Evolutionary conservation across 2,797 vertebrate species (phyloP).

Genomic region (Rallus crepitans): DNA sequence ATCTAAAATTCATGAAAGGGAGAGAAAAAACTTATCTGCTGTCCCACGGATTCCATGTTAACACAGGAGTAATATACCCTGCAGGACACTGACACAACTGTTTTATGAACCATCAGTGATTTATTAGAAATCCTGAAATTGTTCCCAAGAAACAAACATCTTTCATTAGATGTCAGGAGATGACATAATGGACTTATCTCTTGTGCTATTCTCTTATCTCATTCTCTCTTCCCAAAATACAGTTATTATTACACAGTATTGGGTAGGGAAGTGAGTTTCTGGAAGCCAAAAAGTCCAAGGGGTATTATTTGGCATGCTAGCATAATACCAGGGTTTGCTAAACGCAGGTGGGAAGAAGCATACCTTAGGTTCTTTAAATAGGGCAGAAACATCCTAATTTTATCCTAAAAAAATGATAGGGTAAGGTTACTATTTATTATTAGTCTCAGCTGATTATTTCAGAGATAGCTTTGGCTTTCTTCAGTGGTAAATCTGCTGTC

Average conservation of each 20-base stretch:
- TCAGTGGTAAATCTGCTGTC: slow-evolving; percentile 40
- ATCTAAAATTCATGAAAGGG: slow-evolving; percentile 31
- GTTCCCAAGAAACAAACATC: slow-evolving; percentile 29
- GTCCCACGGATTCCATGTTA: neutral
- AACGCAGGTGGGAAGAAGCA: neutral
- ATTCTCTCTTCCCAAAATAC: neutral
- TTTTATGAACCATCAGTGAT: slow-evolving; percentile 69
- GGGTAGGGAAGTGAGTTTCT: neutral
- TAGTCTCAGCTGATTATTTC: slow-evolving; percentile 40
- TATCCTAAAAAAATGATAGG: neutral
- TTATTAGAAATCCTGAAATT: slow-evolving; percentile 67
- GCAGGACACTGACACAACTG: slow-evolving; percentile 48
- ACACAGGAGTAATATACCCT: slow-evolving; percentile 29
- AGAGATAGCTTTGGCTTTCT: slow-evolving; percentile 49
- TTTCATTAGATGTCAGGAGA: slow-evolving; percentile 58
- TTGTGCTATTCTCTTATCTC: neutral
- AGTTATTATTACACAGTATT: neutral
- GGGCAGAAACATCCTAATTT: slow-evolving; percentile 25
- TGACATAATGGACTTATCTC: neutral
- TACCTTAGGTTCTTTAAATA: slow-evolving; percentile 36
- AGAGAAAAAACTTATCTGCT: slow-evolving; percentile 12
- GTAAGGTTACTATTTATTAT: slow-evolving; percentile 9
- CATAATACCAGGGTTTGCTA: neutral
- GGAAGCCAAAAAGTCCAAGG: slow-evolving; percentile 3
- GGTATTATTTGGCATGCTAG: neutral